Base-by-base conservation (phyloP, 2,888 invertebrate genomes). In the Anoplius nigerrimus region DNA sequence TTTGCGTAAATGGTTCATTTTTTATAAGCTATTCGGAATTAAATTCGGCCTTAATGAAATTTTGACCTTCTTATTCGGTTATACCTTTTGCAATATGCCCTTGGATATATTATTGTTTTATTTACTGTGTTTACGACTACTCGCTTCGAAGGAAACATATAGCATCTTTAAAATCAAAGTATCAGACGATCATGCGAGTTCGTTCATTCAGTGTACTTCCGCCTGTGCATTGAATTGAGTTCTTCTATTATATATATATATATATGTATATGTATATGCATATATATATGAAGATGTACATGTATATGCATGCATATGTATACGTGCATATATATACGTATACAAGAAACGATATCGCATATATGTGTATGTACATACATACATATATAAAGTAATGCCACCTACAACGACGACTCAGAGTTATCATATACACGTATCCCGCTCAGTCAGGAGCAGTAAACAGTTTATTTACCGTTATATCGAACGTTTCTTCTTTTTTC, bases 41-140 rank as follows among this genome's bases (percentile, higher is more conserved):
- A n/a, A n/a, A n/a, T n/a, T n/a, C n/a, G n/a, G n/a, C n/a, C n/a
- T n/a, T n/a, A n/a, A n/a, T n/a, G n/a, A n/a, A n/a, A n/a, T n/a
- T n/a, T n/a, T n/a, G n/a, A n/a, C n/a, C n/a, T n/a, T n/a, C n/a
- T n/a, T n/a, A n/a, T n/a, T n/a, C n/a, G n/a, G n/a, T n/a, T n/a
- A n/a, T n/a, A n/a, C n/a, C n/a, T n/a, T 52, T 64, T 43, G 48
- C 57, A 74, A 77, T 75, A 73, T 78, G 76, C 75, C 72, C 71
- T 66, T 71, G 72, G 68, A 62, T 76, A 71, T 60, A 72, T 69
- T 66, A 52, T 66, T 71, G 65, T 73, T 79, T 77, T 57, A 61
- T 74, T 76, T 52, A 43, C 64, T 73, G 48, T 62, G 68, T 77
- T 76, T 72, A 74, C 62, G 48, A 55, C 68, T 60, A 57, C 72